Percentiles rank a stretch among this genome's conserved stretches.
Conservation (phyloP, 1,140 invertebrate genomes). For the Drosophila ambigua region DNA sequence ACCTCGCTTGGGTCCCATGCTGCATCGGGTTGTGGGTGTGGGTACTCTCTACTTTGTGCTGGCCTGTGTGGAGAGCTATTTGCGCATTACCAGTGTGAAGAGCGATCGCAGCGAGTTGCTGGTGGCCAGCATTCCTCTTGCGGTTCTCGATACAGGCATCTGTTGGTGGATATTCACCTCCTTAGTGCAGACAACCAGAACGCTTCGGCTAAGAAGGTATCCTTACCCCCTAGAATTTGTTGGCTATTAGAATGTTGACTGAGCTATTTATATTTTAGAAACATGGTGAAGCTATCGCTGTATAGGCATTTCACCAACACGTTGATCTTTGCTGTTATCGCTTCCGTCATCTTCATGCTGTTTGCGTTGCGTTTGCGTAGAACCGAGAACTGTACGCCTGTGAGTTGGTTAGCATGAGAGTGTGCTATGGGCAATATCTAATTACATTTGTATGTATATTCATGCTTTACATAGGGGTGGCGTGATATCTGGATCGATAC, state of each 20-base stretch:
- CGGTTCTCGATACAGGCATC: conserved; percentile 89
- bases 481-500: conserved; percentile 96
- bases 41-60: conserved; percentile 93
- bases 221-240: too few relatives aligned
- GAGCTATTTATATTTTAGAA: conserved; percentile 85
- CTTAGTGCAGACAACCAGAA: conserved; percentile 94
- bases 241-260: conserved; percentile 3
- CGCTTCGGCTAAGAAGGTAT: conserved; percentile 90
- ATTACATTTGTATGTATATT: not conserved
- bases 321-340: conserved; percentile 93
- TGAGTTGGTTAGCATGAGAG: conserved; percentile 84
- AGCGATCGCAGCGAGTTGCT: conserved; percentile 88
- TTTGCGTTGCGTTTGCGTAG: conserved; percentile 94
- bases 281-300: conserved; percentile 94
- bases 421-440: not conserved
- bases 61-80: conserved; percentile 92
- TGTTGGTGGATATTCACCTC: conserved; percentile 95
- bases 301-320: conserved; percentile 97
- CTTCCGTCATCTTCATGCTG: conserved; percentile 95
- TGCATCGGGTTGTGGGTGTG: conserved; percentile 93
- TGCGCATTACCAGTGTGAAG: conserved; percentile 89
- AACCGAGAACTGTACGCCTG: conserved; percentile 88
- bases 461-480: conserved; percentile 88
- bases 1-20: conserved; percentile 92
- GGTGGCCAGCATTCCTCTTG: conserved; percentile 90